Conservation (phyloP, 2,888 invertebrate genomes). For the Schizaphis graminum region DNA sequence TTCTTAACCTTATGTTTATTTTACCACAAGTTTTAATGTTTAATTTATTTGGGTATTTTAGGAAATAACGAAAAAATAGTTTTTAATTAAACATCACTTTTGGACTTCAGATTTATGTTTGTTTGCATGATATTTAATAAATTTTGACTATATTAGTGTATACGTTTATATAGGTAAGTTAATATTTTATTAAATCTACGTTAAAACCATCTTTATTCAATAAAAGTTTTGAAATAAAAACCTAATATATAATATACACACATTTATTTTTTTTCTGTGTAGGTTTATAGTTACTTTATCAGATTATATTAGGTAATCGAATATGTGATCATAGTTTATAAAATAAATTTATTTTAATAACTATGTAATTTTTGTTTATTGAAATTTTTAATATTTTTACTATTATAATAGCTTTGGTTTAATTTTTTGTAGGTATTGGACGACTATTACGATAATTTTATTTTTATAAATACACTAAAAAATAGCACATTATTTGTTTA, state of each 20-base stretch:
- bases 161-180: neutral
- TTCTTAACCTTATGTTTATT: neutral
- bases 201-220: neutral
- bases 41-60: neutral
- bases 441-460: neutral
- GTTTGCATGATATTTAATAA: neutral
- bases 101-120: neutral
- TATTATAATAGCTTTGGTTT: neutral
- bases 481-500: neutral
- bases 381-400: neutral
- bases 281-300: neutral
- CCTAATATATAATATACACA: neutral
- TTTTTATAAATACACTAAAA: no score
- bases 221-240: neutral
- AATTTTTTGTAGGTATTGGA: neutral
- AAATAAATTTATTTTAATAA: neutral
- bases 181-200: neutral
- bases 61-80: neutral
- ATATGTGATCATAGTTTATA: neutral
- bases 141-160: neutral
- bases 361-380: neutral
- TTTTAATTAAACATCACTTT: neutral
- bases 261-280: neutral
- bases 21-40: neutral
- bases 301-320: neutral